Evolutionary conservation across 2,797 vertebrate genomes (phyloP).

Genomic region (Tarsius wallacei): DNA sequence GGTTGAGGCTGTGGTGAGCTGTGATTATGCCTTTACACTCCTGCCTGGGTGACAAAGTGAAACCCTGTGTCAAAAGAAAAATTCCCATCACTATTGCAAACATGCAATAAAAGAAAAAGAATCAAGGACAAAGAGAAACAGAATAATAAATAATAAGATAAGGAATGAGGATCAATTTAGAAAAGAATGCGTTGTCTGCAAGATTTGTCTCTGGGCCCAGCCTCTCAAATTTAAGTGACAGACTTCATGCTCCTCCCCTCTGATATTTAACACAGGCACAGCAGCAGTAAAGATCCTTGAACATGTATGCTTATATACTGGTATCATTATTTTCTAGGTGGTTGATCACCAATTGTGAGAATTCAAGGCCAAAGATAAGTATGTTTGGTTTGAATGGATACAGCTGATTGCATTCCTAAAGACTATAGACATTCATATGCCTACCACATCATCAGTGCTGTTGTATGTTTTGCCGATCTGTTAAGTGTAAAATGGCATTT

Average conservation of each 20-base stretch:
- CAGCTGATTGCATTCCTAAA: not conserved
- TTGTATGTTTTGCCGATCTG: not conserved
- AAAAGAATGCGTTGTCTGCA: not conserved
- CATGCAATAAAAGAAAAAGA: not conserved
- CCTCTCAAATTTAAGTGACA: not conserved
- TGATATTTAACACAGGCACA: not conserved
- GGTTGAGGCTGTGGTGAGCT: too few relatives aligned
- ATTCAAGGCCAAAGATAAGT: slow-evolving; percentile 1
- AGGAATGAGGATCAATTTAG: not conserved
- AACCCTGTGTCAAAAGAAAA: not conserved
- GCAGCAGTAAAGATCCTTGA: not conserved
- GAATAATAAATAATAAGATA: not conserved
- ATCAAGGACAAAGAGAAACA: not conserved
- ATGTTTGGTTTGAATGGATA: not conserved
- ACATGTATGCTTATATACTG: not conserved
- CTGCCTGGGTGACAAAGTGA: too few relatives aligned
- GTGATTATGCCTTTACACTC: too few relatives aligned
- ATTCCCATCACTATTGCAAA: not conserved
- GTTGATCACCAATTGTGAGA: not conserved
- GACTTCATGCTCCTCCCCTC: not conserved
- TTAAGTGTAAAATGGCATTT: not conserved
- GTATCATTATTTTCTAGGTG: not conserved
- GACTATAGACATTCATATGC: not conserved
- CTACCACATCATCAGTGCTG: not conserved
- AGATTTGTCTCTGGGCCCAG: not conserved